Percentiles rank a stretch among this genome's conserved stretches.
Evolutionary conservation across 2,888 invertebrate species (phyloP).

Genomic region (Ochropacha duplaris): DNA sequence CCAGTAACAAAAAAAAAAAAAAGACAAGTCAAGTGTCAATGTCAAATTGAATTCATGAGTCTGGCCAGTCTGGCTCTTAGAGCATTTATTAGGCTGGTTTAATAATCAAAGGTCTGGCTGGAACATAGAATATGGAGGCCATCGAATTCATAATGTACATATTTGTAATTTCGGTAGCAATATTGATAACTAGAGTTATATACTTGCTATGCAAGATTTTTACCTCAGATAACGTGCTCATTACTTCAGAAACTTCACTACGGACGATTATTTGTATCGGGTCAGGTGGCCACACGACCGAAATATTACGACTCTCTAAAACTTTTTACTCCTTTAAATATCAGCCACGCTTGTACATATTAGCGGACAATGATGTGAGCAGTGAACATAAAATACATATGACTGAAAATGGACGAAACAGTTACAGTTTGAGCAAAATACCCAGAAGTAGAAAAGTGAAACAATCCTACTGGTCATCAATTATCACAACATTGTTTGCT

Average conservation of each 20-base stretch:
- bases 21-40: too few relatives aligned
- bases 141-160: conserved; percentile 8
- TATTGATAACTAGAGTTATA: conserved; percentile 37
- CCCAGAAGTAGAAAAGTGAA: conserved; percentile 94
- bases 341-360: conserved; percentile 88
- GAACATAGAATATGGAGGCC: neutral
- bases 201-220: conserved; percentile 49
- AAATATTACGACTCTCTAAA: conserved; percentile 90
- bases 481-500: conserved; percentile 90
- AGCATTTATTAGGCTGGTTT: too few relatives aligned
- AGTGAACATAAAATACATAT: conserved; percentile 87
- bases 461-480: conserved; percentile 91
- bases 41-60: too few relatives aligned
- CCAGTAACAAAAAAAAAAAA: too few relatives aligned
- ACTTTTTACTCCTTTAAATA: conserved; percentile 85
- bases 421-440: conserved; percentile 83
- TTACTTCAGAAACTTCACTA: conserved; percentile 36
- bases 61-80: too few relatives aligned
- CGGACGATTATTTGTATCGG: conserved; percentile 86
- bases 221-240: conserved; percentile 43
- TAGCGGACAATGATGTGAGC: conserved; percentile 89
- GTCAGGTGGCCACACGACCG: conserved; percentile 97
- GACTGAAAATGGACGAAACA: conserved; percentile 61
- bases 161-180: conserved; percentile 13
- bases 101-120: too few relatives aligned